These are phyloP conservation scores for Tragelaphus eurycerus DNA, from an alignment of 2,797 vertebrate genomes.

Conservation along the genomic window DNA sequence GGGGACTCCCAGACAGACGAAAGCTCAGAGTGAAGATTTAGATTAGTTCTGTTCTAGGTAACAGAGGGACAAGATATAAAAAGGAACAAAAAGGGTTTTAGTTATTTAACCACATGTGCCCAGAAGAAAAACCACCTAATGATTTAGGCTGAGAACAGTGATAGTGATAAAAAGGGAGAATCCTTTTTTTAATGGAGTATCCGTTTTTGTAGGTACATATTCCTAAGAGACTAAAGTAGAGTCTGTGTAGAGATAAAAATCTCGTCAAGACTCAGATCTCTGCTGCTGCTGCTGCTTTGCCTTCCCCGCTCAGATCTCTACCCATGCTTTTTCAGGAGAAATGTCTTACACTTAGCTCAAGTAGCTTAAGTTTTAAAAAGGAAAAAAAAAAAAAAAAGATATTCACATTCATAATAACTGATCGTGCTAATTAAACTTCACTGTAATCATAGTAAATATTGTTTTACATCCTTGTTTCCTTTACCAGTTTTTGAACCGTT, in stretches of 20 bases:
- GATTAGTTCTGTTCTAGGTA: background rate
- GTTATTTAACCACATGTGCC: background rate
- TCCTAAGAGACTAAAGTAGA: background rate
- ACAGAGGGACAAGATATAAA: background rate
- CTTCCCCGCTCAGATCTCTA: background rate
- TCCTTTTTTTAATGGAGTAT: background rate
- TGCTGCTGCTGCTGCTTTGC: background rate
- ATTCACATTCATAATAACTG: background rate
- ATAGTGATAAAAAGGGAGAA: background rate
- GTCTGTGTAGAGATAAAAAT: background rate
- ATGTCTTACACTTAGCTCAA: background rate
- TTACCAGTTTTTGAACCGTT: background rate
- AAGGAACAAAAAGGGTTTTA: background rate
- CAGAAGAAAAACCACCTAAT: background rate
- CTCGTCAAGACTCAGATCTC: background rate
- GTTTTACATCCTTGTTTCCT: background rate
- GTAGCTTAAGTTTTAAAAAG: background rate
- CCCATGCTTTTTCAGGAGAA: background rate
- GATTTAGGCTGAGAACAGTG: background rate
- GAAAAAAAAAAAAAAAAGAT: background rate
- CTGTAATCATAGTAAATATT: background rate
- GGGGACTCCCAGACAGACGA: background rate
- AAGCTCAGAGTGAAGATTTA: background rate
- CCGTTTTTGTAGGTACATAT: background rate
- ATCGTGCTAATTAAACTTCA: background rate